Evolutionary conservation across 2,113 vertebrate genomes (phyloP), one percentile per base, ranked within the genome.

Genomic region (Dunckerocampus dactyliophorus): DNA sequence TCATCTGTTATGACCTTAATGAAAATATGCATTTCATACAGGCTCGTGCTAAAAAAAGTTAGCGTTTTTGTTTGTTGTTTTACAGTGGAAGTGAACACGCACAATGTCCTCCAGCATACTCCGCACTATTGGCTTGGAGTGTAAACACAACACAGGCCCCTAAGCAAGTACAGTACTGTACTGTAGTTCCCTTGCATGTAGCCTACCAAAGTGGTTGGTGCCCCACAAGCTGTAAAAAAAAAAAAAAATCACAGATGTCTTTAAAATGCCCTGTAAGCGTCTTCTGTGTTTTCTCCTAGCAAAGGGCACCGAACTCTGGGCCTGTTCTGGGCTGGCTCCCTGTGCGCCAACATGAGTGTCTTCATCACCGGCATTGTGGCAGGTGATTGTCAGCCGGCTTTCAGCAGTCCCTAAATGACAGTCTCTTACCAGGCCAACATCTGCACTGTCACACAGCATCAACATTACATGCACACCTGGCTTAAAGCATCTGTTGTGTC

Each of bases 281-380:
- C 37, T 19, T 34, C 7, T 28, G 16, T 59, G 43, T 59, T 21
- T n/a, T 19, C 37, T 74, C 31, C 9, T 82, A 96, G 95, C 68
- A 92, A 85, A 86, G 88, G 68, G 21, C 95, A 92, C 75, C 92
- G 94, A 55, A 91, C 62, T 22, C 56, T 95, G 48, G 95, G 92
- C 1, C 89, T 98, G n/a, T 94, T 94, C 82, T 98, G 95, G 95
- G 81, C 94, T 42, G 96, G 95, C 21, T 97, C 94, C 3, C 57
- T 95, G 37, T 51, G 82, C 24, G 93, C 93, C 90, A 96, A 93
- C 83, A 83, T 95, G 77, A 39, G 92, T 0, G 92, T 95, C 50
- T 94, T 96, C 80, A 87, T 96, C 43, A 76, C 83, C 0, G 95
- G 95, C 6, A 95, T 92, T 51, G 75, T 94, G 59, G 85, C 93